Evolutionary conservation across 2,797 vertebrate species (phyloP).

Genomic region (Coregonus sp.): DNA sequence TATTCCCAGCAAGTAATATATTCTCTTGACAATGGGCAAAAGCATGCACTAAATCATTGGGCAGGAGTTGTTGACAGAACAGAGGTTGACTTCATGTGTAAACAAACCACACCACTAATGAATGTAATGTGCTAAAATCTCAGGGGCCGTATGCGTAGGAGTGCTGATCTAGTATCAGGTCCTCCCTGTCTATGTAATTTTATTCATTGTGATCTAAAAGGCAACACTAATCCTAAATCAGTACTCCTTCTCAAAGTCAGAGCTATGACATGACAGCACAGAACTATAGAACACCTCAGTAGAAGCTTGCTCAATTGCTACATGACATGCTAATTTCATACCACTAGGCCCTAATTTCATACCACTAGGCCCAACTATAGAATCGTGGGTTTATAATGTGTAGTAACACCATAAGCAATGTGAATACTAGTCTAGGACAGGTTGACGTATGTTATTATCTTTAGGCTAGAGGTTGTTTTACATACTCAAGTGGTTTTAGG

Average conservation of each 20-base stretch:
- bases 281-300: neutral
- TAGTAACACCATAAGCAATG: too few species aligned
- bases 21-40: neutral
- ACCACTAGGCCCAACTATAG: too few species aligned
- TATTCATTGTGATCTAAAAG: neutral
- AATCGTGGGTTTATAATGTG: too few species aligned
- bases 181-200: neutral
- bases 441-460: neutral
- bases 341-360: too few species aligned
- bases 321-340: too few species aligned
- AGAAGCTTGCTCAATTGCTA: too few species aligned
- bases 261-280: neutral
- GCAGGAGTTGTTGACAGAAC: neutral
- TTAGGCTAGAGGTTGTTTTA: neutral
- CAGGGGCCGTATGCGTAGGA: neutral
- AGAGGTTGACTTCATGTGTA: neutral
- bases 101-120: neutral
- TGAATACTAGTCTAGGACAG: neutral
- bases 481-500: neutral
- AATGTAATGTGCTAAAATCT: neutral
- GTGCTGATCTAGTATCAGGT: neutral
- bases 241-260: neutral
- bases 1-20: neutral
- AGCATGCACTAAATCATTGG: neutral
- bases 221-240: neutral